Base-by-base conservation (phyloP, 2,113 vertebrate genomes). In the Alethe castanea region DNA sequence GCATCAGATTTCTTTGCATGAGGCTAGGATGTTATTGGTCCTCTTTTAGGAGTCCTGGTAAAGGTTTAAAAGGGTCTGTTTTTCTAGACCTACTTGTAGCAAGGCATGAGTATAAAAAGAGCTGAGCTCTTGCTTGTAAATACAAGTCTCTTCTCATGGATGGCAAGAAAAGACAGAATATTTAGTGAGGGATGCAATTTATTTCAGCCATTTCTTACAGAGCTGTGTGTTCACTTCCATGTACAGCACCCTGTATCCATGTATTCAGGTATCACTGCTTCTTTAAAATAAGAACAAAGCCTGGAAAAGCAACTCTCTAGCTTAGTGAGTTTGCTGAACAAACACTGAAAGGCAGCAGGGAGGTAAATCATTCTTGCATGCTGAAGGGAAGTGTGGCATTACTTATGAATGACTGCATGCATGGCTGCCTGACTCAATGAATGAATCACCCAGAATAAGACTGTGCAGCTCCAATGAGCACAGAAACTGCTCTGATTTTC, bases 391-490 rank as follows among this genome's bases (percentile, higher is more conserved):
- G 84, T 0, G 14, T 93, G 86, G 86, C 92, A 91, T 96, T 95
- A 95, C 90, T 95, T 96, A 95, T 95, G 95, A 96, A 96, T 97
- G 96, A 93, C 90, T 94, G 94, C 90, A 95, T 57, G 94, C 94
- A 92, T 76, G 95, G 81, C 77, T 96, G 92, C 92, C 88, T 96
- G 92, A 96, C 92, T 95, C 95, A 79, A 87, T 95, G 95, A 97
- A 96, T 97, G 97, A 97, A 95, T 97, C 96, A 97, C 59, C 57
- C 88, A 36, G 79, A 88, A 81, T 84, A 88, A 91, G 83, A 33
- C 62, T 59, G 33, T 70, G 74, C 81, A 77, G 90, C 92, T 92
- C 18, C 8, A 95, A 61, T 5, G 66, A 90, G 67, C 93, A 91
- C 74, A 85, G 78, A 85, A 88, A 67, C 86, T 44, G 57, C 90